These are phyloP conservation scores for Drosophila erecta DNA, from an alignment of 1,140 invertebrate species.

Conservation along the genomic window DNA sequence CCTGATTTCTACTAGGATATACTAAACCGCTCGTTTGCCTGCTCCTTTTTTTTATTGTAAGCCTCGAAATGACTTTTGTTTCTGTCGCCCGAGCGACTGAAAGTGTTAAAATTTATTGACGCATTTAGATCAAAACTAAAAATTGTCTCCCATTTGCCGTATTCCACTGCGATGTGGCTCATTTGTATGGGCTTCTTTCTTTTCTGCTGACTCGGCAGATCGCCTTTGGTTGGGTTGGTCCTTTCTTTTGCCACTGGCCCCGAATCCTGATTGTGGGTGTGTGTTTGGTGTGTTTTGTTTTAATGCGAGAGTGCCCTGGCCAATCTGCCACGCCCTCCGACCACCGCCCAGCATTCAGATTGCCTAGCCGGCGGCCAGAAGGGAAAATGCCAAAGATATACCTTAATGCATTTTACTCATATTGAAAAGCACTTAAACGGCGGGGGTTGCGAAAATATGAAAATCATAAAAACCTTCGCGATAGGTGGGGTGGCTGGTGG, in stretches of 20 bases:
- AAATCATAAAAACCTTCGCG: constrained; percentile 62
- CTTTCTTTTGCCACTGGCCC: constrained; percentile 28
- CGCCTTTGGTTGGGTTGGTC: constrained; percentile 16
- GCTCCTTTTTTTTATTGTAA: constrained; percentile 57
- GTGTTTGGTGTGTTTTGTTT: constrained; percentile 54
- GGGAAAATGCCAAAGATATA: constrained; percentile 41
- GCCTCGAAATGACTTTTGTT: constrained; percentile 72
- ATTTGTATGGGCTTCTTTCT: constrained; percentile 3
- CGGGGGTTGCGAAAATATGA: constrained; percentile 74
- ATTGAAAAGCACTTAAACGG: constrained; percentile 81
- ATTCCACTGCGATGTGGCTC: constrained; percentile 23
- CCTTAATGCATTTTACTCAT: constrained; percentile 80
- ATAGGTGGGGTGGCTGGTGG: not conserved
- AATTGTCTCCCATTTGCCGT: constrained; percentile 66
- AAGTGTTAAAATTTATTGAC: constrained; percentile 83
- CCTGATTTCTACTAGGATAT: constrained; percentile 9
- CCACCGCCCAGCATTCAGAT: constrained; percentile 3
- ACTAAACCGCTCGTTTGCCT: constrained; percentile 25
- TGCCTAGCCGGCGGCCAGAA: constrained; percentile 59
- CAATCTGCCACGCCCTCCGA: constrained; percentile 21
- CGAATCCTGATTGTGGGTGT: constrained; percentile 23
- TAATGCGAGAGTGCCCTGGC: constrained; percentile 68
- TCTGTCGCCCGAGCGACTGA: constrained; percentile 63
- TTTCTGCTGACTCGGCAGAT: constrained; percentile 62
- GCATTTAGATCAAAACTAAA: constrained; percentile 83